Percentiles rank a stretch among this genome's conserved stretches.
Evolutionary conservation across 2,797 vertebrate species (phyloP).

Genomic region (Alca torda): DNA sequence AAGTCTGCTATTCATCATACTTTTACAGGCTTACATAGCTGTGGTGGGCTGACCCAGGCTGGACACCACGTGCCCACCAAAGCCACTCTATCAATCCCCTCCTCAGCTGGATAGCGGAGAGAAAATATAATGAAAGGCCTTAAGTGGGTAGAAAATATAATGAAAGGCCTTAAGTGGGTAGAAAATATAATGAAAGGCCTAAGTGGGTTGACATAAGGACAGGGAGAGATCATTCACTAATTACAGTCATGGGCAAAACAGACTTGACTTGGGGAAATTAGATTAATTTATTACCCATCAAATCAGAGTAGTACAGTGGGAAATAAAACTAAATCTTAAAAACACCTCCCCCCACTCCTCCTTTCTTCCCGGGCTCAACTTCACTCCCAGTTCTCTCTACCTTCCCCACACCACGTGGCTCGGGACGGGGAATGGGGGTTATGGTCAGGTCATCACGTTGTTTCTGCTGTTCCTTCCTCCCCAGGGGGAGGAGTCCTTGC

Average conservation of each 20-base stretch:
- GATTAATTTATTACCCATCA: background rate
- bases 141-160: too few species aligned
- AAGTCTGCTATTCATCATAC: background rate
- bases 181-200: background rate
- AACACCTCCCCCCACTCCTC: background rate
- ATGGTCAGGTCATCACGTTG: background rate
- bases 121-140: background rate
- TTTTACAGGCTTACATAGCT: background rate
- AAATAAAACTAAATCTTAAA: background rate
- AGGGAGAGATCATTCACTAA: background rate
- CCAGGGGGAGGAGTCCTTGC: background rate
- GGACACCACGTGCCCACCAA: background rate
- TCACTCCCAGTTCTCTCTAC: background rate
- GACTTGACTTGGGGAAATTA: background rate
- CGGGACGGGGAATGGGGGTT: background rate
- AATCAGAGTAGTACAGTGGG: background rate
- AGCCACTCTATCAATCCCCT: background rate
- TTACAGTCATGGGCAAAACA: background rate
- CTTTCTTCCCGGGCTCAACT: background rate
- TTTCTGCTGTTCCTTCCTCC: background rate
- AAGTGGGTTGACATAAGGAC: background rate
- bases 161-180: background rate
- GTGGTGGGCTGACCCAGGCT: background rate
- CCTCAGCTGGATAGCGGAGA: background rate
- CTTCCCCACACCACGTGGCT: too few species aligned